Evolutionary conservation across 2,797 vertebrate genomes (phyloP).

Genomic region (Poeciliopsis presidionis): DNA sequence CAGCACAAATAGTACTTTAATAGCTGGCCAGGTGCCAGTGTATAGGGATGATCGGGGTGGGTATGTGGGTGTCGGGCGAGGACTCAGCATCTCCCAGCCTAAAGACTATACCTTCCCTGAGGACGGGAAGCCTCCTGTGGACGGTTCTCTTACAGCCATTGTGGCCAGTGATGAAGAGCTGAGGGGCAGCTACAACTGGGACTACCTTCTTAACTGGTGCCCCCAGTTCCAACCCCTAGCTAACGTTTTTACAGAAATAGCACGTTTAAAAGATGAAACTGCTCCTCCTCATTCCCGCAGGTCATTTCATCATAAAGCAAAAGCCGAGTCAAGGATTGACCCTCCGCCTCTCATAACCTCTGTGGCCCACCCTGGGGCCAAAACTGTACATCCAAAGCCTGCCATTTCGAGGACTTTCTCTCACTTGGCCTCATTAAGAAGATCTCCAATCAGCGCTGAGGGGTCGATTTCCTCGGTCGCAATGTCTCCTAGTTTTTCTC

Average conservation of each 20-base stretch:
- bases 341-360: slow-evolving; percentile 98
- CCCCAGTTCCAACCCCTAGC: slow-evolving; percentile 98
- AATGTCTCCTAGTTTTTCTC: slow-evolving; percentile 98
- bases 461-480: slow-evolving; percentile 93
- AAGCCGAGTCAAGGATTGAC: slow-evolving; percentile 93
- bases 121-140: slow-evolving; percentile 92
- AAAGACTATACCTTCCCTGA: slow-evolving; percentile 95
- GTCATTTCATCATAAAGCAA: slow-evolving; percentile 88
- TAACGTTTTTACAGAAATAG: slow-evolving; percentile 97
- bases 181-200: slow-evolving; percentile 99
- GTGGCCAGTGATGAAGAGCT: slow-evolving; percentile 97
- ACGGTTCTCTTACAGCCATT: slow-evolving; percentile 93
- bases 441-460: slow-evolving; percentile 93
- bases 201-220: slow-evolving; percentile 98
- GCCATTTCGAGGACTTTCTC: slow-evolving; percentile 89
- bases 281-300: slow-evolving; percentile 87
- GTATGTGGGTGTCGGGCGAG: slow-evolving; percentile 89
- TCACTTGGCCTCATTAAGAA: slow-evolving; percentile 86
- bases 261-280: slow-evolving; percentile 95
- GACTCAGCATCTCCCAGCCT: slow-evolving; percentile 87
- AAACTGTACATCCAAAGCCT: slow-evolving; percentile 93
- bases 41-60: slow-evolving; percentile 89
- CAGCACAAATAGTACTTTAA: slow-evolving; percentile 81
- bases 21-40: slow-evolving; percentile 87
- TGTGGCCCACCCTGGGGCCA: slow-evolving; percentile 96